These are phyloP conservation scores for Aplodontia rufa DNA, from an alignment of 2,113 vertebrate species.

Conservation along the genomic window DNA sequence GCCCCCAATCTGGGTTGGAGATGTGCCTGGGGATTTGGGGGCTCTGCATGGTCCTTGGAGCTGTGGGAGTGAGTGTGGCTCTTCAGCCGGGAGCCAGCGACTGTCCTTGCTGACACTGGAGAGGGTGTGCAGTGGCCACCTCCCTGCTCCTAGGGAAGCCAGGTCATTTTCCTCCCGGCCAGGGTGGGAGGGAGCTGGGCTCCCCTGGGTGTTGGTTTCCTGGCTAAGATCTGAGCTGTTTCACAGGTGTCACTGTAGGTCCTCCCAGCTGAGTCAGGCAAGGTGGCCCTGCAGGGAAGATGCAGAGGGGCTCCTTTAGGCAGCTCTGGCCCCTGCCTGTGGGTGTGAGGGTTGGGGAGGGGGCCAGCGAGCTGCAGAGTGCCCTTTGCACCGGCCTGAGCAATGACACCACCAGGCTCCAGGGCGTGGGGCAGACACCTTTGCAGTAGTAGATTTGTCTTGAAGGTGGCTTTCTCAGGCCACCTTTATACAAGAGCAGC, in stretches of 20 bases:
- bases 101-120: background rate
- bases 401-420: background rate
- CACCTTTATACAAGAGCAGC: background rate
- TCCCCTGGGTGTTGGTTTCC: background rate
- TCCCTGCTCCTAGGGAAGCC: background rate
- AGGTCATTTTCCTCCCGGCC: background rate
- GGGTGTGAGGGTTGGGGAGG: no score
- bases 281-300: background rate
- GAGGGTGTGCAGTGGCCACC: background rate
- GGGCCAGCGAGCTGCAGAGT: fast-evolving
- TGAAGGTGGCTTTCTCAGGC: background rate
- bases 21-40: background rate
- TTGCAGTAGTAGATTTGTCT: background rate
- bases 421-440: background rate
- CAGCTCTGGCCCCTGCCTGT: background rate
- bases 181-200: background rate
- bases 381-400: fast-evolving
- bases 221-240: background rate
- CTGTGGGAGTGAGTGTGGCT: background rate
- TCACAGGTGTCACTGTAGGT: background rate
- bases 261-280: background rate
- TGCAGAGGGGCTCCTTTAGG: background rate
- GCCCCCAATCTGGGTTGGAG: background rate
- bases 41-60: background rate
- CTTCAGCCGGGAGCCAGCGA: background rate